Evolutionary conservation across 30 jellyfish, hydroid and myxozoan species (phyloP), one percentile per base, ranked within the genome.

Genomic region (Cassiopea andromeda): DNA sequence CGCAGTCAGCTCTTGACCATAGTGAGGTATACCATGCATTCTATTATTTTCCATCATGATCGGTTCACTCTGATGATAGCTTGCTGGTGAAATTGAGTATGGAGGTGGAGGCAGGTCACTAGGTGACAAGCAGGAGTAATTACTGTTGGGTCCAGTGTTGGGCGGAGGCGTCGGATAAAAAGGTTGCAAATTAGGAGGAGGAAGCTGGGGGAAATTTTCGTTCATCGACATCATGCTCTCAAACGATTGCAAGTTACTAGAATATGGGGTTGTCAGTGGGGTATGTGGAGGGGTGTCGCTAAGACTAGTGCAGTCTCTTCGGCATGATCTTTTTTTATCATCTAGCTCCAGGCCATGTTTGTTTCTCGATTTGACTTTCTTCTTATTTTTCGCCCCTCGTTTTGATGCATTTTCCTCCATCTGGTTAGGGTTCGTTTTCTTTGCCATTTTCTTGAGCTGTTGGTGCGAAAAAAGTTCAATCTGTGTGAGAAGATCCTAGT

Each of bases 131-230:
- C 82, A 75, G 0, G 80, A 60, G 71, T 44, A 82, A 60, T 80
- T 48, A 48, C 46, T 61, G 80, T 76, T 48, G 74, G 79, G 93
- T 2, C 67, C 83, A 73, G 86, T 44, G 72, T 81, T 79, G 18
- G 85, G 85, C n/a, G 97, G 87, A n/a, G 97, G 88, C 54, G 90
- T 73, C 18, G 93, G 92, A 57, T 82, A 90, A 77, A 90, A 90
- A 5, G 97, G 97, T 49, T 90, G 93, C 8, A 90, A 69, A 44
- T 90, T 90, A 13, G 97, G 97, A 12, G 97, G 97, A 27, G 97
- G 93, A 2, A 90, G 48, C 38, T 60, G 85, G 7, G 94, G 94
- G 57, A 57, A 85, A 44, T 60, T 38, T 44, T 85, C 93, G 48
- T 85, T 83, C 87, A 73, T 72, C 1, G 87, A 60, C 81, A 85